phyloP scores from a whole-genome alignment of 2,888 invertebrate genomes.

The Parapristionchus giblindavisi region DNA sequence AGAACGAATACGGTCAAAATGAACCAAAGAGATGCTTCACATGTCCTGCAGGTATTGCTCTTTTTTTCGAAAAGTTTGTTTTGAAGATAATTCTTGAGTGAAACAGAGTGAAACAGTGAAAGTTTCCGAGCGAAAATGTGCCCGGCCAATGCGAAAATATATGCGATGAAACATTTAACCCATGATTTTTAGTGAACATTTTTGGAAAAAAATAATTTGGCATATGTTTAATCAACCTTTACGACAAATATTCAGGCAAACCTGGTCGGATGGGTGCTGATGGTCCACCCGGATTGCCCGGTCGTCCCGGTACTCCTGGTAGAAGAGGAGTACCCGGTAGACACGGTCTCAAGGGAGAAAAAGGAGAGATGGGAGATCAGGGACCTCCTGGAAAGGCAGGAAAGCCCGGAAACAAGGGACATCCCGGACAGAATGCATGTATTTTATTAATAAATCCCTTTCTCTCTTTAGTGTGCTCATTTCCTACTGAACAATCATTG shows the following conservation, averaged over 20 bases:
- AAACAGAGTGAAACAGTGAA: no score
- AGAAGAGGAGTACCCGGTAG: conserved; percentile 27
- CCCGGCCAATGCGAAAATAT: no score
- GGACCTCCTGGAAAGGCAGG: conserved; percentile 20
- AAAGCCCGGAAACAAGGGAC: conserved; percentile 20
- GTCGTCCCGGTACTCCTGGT: conserved; percentile 30
- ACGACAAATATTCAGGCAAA: conserved; percentile 5
- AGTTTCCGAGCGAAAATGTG: no score
- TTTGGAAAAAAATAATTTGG: no score
- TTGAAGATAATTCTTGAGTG: no score
- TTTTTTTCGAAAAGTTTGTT: neutral
- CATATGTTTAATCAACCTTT: no score
- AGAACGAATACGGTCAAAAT: neutral
- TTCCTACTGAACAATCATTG: no score
- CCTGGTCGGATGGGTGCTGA: conserved; percentile 21
- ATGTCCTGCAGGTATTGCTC: neutral
- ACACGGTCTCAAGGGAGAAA: conserved; percentile 36
- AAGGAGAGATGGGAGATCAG: conserved; percentile 21
- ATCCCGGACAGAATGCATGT: conserved; percentile 30
- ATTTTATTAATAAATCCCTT: no score
- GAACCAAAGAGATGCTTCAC: conserved; percentile 32
- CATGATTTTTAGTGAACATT: no score
- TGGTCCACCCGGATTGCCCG: conserved; percentile 11
- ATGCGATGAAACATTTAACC: no score
- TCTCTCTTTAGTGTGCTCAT: no score